These are phyloP conservation scores for Paradoxurus hermaphroditus DNA, from an alignment of 2,113 vertebrate genomes.

Conservation along the genomic window DNA sequence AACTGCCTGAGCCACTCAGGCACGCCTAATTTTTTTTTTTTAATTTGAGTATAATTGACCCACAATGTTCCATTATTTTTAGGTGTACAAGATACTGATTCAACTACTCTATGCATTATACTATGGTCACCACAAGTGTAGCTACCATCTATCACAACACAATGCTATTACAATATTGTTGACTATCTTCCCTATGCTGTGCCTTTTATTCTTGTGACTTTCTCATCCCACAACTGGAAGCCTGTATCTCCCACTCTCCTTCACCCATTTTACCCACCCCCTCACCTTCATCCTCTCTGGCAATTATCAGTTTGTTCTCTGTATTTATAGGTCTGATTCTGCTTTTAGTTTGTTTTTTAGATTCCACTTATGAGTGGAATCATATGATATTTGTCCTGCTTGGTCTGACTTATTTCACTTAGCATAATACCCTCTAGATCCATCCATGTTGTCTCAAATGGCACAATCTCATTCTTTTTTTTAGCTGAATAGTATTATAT, in stretches of 20 bases:
- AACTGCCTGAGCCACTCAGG: no score
- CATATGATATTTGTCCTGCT: no score
- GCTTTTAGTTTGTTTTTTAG: no score
- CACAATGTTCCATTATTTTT: neutral
- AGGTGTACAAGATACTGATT: neutral
- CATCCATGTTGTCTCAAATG: neutral
- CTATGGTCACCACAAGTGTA: neutral
- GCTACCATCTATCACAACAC: neutral
- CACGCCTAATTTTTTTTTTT: neutral
- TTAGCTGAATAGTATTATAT: neutral
- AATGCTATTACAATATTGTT: neutral
- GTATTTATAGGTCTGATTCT: no score
- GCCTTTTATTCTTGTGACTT: neutral
- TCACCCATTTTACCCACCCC: neutral
- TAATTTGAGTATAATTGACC: neutral
- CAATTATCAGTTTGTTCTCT: neutral
- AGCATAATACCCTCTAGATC: no score
- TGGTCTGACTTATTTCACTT: no score
- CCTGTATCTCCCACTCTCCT: neutral
- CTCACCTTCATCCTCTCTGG: neutral
- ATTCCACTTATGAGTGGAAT: no score
- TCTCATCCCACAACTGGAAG: neutral
- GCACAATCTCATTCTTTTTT: neutral
- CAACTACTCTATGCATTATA: neutral
- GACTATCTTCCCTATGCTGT: neutral